Evolutionary conservation across 2,113 vertebrate genomes (phyloP), one percentile per base, ranked within the genome.

Genomic region (Alethe diademata): DNA sequence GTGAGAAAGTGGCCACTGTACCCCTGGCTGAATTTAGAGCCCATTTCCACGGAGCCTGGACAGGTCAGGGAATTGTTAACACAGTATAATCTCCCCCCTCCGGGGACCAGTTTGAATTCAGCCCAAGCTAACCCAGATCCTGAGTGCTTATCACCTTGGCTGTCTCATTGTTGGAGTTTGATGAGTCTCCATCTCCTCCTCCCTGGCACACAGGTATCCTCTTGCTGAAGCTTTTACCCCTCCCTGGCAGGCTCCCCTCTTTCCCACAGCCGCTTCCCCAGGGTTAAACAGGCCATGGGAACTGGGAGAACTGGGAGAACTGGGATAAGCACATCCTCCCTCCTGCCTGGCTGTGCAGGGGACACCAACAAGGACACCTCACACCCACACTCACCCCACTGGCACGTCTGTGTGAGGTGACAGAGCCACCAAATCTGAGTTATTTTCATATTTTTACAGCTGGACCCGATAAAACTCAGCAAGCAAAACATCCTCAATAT

Each of bases 1-100:
- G 95, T 96, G 96, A 96, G 95, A 97, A 96, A 95, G 76, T 76
- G 94, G 43, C 91, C 14, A 3, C 51, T 56, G 79, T 7, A 20
- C 11, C 85, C 71, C 70, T 57, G 84, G 38, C 69, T 75, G 86
- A 38, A 43, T 92, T 90, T 29, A 43, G 67, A 69, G 51, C 31
- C 48, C 40, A 5, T 73, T 91, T 88, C 76, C 67, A 29, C 0
- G 1, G 67, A 47, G 82, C 23, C 5, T 1, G 81, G 76, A 22
- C 43, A 38, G 81, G 47, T 4, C 72, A 16, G 82, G 80, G 82
- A 69, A 92, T 31, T 93, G 93, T 61, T 78, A 96, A 19, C 75
- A 71, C 47, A 5, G 26, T 19, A 8, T 3, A 24, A 74, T 29
- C 88, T 71, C 56, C 91, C 92, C 45, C 56, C 78, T 88, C 51